Conservation (phyloP, 2,113 vertebrate species). For the human region DNA sequence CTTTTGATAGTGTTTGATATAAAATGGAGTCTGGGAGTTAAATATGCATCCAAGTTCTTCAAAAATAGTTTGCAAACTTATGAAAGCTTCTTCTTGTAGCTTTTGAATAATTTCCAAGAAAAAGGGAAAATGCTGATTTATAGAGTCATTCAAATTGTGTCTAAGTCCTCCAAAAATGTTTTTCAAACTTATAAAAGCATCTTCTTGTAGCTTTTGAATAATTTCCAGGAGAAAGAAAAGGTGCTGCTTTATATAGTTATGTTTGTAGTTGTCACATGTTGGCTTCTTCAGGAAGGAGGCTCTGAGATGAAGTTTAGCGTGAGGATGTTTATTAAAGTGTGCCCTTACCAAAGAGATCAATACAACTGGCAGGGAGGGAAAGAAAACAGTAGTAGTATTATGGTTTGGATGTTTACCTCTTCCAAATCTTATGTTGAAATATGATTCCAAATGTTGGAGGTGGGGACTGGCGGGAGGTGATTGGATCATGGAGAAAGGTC, state of each 20-base stretch:
- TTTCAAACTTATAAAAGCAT: not conserved
- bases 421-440: too few relatives aligned
- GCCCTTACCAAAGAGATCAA: not conserved
- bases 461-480: too few relatives aligned
- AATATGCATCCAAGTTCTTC: not conserved
- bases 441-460: too few relatives aligned
- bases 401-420: too few relatives aligned
- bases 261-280: not conserved
- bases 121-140: not conserved
- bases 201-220: not conserved
- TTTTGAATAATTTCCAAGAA: not conserved
- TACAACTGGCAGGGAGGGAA: not conserved
- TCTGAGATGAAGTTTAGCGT: not conserved
- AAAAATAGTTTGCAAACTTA: not conserved
- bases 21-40: not conserved
- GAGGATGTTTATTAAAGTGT: not conserved
- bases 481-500: too few relatives aligned
- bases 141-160: not conserved
- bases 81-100: not conserved
- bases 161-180: not conserved
- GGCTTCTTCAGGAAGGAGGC: not conserved
- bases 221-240: not conserved
- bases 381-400: not conserved
- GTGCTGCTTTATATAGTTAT: not conserved
- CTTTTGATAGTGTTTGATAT: not conserved